phyloP scores from a whole-genome alignment of 2,888 invertebrate genomes.

The Lasioglossum malachurum region DNA sequence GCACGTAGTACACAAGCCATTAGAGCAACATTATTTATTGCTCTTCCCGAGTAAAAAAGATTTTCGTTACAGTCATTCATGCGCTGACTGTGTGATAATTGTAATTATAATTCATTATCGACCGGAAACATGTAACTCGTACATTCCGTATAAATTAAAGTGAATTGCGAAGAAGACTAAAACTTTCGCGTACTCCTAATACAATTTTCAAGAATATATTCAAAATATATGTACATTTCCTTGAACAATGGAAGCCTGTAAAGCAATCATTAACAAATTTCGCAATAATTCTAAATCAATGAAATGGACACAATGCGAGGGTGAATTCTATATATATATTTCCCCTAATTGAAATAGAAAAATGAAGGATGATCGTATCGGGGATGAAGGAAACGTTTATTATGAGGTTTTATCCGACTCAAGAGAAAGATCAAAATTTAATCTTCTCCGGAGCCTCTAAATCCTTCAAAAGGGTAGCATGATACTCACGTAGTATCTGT shows the following conservation, averaged over 20 bases:
- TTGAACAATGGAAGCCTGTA: neutral
- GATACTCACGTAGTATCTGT: constrained; percentile 83
- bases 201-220: neutral
- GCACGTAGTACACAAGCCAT: no score
- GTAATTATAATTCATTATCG: no score
- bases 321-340: neutral
- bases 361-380: neutral
- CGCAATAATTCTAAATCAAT: neutral
- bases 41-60: no score
- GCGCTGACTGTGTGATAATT: no score
- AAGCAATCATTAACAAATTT: neutral
- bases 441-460: neutral
- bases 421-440: neutral
- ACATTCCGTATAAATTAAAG: neutral
- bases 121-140: no score
- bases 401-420: neutral
- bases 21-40: no score
- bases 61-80: no score
- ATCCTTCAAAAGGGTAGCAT: neutral
- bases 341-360: neutral
- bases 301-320: neutral
- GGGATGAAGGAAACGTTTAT: neutral
- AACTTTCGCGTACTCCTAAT: neutral
- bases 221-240: neutral
- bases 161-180: neutral